These are phyloP conservation scores for Pedetes capensis DNA, from an alignment of 2,113 vertebrate genomes.

Conservation along the genomic window DNA sequence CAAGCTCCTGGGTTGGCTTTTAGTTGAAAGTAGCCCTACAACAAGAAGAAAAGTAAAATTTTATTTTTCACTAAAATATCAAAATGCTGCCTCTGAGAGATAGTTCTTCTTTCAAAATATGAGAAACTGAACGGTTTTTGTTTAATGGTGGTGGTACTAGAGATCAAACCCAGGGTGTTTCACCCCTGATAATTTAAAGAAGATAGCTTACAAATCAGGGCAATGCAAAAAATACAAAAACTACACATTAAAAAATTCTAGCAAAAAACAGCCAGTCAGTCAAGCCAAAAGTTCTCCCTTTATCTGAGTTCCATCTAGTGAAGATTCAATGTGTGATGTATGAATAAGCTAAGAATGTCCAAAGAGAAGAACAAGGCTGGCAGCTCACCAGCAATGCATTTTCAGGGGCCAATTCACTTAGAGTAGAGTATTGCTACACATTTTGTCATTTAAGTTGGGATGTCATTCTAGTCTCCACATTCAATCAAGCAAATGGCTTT, in stretches of 20 bases:
- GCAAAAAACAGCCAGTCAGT: neutral
- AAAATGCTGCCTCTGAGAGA: neutral
- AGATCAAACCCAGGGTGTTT: neutral
- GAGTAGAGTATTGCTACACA: neutral
- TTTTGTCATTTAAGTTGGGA: neutral
- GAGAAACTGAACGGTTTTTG: neutral
- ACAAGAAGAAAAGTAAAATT: conserved; percentile 45
- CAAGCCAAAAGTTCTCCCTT: neutral
- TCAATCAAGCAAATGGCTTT: neutral
- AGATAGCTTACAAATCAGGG: neutral
- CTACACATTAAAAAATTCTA: neutral
- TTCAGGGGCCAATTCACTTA: neutral
- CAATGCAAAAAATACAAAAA: neutral
- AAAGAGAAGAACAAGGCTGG: neutral
- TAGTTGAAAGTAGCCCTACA: conserved; percentile 97
- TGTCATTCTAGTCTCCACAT: neutral
- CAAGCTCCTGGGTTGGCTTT: conserved; percentile 98
- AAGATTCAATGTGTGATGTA: neutral
- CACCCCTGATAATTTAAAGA: neutral
- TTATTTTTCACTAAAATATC: conserved; percentile 33
- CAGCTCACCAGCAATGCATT: neutral
- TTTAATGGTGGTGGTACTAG: neutral
- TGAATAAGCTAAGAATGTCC: neutral
- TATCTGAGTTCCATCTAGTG: neutral
- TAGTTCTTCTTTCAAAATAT: neutral